Conservation (phyloP, 2,888 invertebrate genomes). For the Cerceris ruficornis region DNA sequence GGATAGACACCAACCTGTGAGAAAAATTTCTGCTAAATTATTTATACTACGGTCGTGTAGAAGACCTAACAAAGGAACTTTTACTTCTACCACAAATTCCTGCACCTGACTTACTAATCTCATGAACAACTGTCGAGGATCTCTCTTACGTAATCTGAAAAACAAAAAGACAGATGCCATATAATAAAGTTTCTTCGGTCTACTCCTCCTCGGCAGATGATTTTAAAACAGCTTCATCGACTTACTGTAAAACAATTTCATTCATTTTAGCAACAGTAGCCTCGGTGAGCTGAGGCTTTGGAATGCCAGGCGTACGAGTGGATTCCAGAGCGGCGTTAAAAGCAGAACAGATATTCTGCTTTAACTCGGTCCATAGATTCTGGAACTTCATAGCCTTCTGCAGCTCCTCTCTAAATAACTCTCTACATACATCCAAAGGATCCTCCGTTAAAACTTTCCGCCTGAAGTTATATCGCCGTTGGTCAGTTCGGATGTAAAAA, state of each 20-base stretch:
- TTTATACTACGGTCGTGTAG: slow-evolving; percentile 83
- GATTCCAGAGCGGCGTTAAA: slow-evolving; percentile 79
- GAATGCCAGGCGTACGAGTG: slow-evolving; percentile 61
- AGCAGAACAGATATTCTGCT: slow-evolving; percentile 81
- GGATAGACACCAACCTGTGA: slow-evolving; percentile 79
- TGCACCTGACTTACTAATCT: slow-evolving; percentile 85
- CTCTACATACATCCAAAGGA: slow-evolving; percentile 56
- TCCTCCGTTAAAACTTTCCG: neutral
- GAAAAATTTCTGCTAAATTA: slow-evolving; percentile 83
- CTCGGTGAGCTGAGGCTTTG: slow-evolving; percentile 64
- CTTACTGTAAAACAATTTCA: slow-evolving; percentile 82
- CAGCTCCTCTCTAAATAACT: slow-evolving; percentile 76
- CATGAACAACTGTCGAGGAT: slow-evolving; percentile 86
- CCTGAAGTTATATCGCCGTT: too few species aligned
- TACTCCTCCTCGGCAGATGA: neutral
- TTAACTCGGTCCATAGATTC: slow-evolving; percentile 82
- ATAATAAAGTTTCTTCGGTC: neutral
- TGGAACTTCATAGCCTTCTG: slow-evolving; percentile 81
- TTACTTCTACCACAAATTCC: slow-evolving; percentile 86
- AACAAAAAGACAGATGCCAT: neutral
- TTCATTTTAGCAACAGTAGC: slow-evolving; percentile 75
- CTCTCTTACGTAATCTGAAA: slow-evolving; percentile 83
- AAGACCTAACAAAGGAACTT: slow-evolving; percentile 84
- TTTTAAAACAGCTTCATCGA: slow-evolving; percentile 10
- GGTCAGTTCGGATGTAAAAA: neutral